A percentile compares a stretch with the other conserved stretches of the same genome.
These are phyloP conservation scores for Oenanthe melanoleuca DNA, from an alignment of 2,113 vertebrate species.

Conservation along the genomic window DNA sequence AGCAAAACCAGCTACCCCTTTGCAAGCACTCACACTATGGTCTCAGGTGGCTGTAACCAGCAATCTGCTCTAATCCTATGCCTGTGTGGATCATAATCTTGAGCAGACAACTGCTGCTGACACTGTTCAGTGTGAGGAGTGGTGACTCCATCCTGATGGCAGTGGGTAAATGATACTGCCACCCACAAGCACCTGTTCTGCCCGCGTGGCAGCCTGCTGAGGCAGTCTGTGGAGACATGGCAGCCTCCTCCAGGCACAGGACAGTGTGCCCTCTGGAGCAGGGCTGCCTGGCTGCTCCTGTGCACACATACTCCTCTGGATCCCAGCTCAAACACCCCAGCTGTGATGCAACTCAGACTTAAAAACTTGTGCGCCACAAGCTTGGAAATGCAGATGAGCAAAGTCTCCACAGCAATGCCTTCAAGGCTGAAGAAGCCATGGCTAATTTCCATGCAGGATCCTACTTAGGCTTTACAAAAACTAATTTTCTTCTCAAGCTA, in stretches of 20 bases:
- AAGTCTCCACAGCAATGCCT: neutral
- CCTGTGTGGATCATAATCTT: neutral
- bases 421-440: neutral
- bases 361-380: neutral
- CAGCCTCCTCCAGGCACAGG: neutral
- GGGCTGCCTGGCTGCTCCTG: neutral
- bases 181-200: slow-evolving; percentile 65
- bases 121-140: neutral
- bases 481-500: neutral
- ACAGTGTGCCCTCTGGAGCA: neutral
- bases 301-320: neutral
- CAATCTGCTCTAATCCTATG: neutral
- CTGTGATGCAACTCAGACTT: neutral
- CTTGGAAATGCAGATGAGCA: neutral
- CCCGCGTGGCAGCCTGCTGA: neutral
- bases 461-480: neutral
- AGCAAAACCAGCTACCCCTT: neutral
- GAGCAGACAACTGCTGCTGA: slow-evolving; percentile 41
- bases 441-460: neutral
- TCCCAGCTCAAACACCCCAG: neutral
- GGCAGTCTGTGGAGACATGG: neutral
- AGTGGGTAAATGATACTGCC: slow-evolving; percentile 48
- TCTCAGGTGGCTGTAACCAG: neutral
- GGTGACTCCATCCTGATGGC: slow-evolving; percentile 29
- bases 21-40: neutral